phyloP scores from a whole-genome alignment of 2,797 vertebrate genomes.

The Nyctibius grandis region DNA sequence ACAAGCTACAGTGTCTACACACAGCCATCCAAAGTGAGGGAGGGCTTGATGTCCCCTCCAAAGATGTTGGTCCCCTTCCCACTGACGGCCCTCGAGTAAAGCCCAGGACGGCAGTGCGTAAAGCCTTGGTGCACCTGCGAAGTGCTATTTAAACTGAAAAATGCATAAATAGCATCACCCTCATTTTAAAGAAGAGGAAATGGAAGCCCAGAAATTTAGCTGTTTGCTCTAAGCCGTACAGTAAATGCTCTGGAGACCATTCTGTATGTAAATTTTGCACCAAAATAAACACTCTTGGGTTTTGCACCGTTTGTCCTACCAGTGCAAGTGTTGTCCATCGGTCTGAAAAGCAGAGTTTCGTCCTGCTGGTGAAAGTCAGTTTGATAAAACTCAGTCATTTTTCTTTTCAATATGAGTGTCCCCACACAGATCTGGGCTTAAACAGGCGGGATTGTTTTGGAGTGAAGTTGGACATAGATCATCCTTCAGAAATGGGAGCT shows the following conservation, averaged over 20 bases:
- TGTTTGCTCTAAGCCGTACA: neutral
- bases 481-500: neutral
- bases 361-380: neutral
- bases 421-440: neutral
- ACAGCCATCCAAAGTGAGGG: neutral
- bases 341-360: neutral
- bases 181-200: conserved; percentile 45
- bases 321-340: neutral
- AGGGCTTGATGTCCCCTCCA: neutral
- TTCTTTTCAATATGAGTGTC: neutral
- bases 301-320: neutral
- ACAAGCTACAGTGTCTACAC: neutral
- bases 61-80: neutral
- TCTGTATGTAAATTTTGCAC: conserved; percentile 28
- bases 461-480: neutral
- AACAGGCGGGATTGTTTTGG: rapidly evolving
- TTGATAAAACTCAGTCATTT: neutral
- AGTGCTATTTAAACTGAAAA: conserved; percentile 16
- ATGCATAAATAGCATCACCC: neutral
- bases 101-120: rapidly evolving
- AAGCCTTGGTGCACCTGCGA: neutral
- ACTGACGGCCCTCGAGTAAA: neutral
- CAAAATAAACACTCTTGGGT: neutral
- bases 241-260: neutral
- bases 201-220: neutral